These are phyloP conservation scores for Camelus bactrianus DNA, from an alignment of 2,113 vertebrate species.

Conservation along the genomic window DNA sequence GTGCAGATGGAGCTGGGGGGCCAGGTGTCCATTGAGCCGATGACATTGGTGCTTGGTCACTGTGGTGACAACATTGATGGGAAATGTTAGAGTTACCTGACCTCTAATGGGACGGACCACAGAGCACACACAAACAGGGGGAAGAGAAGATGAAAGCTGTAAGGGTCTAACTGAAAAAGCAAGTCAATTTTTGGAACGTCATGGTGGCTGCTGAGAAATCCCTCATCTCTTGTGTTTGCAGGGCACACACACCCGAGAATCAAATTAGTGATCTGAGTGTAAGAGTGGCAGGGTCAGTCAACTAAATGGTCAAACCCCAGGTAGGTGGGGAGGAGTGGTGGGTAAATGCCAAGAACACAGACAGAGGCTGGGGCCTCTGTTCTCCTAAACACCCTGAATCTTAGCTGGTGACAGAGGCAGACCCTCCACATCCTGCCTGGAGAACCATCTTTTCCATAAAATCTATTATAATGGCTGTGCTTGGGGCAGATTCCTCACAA, in stretches of 20 bases:
- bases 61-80: neutral
- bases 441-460: neutral
- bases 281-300: neutral
- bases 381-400: neutral
- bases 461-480: neutral
- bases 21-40: neutral
- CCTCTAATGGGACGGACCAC: neutral
- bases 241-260: neutral
- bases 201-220: accelerated
- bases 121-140: accelerated
- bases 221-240: neutral
- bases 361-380: accelerated
- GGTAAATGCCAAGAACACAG: neutral
- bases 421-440: accelerated
- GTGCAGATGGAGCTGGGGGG: neutral
- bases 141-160: neutral
- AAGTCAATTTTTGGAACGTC: neutral
- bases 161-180: neutral
- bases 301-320: neutral
- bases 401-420: neutral
- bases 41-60: accelerated
- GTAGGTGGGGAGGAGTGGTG: neutral
- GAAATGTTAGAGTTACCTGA: neutral
- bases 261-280: neutral
- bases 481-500: neutral